These are phyloP conservation scores for Oceanites oceanicus DNA, from an alignment of 2,113 vertebrate genomes.

Conservation along the genomic window DNA sequence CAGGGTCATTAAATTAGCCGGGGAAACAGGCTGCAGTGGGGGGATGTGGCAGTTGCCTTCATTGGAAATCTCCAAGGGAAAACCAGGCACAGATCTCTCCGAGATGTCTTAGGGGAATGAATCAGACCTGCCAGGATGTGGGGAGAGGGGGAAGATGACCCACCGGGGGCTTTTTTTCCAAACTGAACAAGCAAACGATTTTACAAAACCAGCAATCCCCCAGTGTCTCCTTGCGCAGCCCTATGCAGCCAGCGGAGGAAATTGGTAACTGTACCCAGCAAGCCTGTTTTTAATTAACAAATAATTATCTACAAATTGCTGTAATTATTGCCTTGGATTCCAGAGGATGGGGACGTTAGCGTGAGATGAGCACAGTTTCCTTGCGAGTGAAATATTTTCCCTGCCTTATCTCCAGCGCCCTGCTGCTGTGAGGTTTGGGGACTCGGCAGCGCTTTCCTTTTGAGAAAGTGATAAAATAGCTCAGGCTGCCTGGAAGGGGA, in stretches of 20 bases:
- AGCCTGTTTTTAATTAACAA: constrained; percentile 71
- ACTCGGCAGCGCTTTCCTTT: neutral
- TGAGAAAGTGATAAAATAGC: constrained; percentile 33
- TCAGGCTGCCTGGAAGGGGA: neutral
- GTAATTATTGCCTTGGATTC: constrained; percentile 70
- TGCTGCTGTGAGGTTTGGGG: constrained; percentile 53
- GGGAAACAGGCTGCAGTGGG: neutral
- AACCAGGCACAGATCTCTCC: neutral
- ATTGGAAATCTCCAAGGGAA: neutral
- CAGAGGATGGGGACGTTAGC: constrained; percentile 44
- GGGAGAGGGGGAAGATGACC: neutral
- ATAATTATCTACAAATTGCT: constrained; percentile 72
- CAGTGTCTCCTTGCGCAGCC: constrained; percentile 28
- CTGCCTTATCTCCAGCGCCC: constrained; percentile 54
- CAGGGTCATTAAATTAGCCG: neutral
- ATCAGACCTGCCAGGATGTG: constrained; percentile 6
- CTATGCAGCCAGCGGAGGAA: constrained; percentile 20
- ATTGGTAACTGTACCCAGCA: constrained; percentile 66
- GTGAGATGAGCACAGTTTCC: constrained; percentile 5
- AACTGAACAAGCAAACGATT: neutral
- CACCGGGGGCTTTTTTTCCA: neutral
- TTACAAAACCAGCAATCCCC: neutral
- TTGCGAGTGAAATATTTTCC: constrained; percentile 61
- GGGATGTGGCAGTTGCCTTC: neutral
- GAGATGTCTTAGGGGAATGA: neutral